These are phyloP conservation scores for Anseranas semipalmata DNA, from an alignment of 2,113 vertebrate genomes.

Conservation along the genomic window DNA sequence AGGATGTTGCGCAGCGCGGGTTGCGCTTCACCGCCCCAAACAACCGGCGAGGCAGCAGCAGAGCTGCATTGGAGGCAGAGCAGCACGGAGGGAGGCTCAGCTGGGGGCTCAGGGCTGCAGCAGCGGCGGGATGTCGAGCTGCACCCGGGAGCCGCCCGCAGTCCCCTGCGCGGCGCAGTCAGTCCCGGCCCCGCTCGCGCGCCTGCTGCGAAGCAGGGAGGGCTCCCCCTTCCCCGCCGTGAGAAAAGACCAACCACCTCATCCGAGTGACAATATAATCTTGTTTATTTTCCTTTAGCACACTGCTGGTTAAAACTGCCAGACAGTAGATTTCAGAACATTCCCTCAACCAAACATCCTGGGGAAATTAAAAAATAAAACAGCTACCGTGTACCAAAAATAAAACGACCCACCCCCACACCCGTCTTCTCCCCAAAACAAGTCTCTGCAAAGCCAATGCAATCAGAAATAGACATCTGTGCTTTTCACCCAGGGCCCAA, in stretches of 20 bases:
- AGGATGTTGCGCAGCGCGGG: not conserved
- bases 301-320: constrained; percentile 58
- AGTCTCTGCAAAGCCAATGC: constrained; percentile 22
- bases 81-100: not conserved
- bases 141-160: not conserved
- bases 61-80: not conserved
- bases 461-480: constrained; percentile 24
- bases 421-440: not conserved
- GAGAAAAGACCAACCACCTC: constrained; percentile 11
- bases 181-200: not conserved
- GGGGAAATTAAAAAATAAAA: constrained; percentile 50
- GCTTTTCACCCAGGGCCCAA: constrained; percentile 47
- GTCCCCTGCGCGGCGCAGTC: not conserved
- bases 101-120: not conserved
- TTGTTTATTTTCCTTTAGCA: constrained; percentile 63
- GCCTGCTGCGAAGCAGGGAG: rapidly evolving
- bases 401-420: constrained; percentile 42
- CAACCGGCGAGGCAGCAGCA: not conserved
- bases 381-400: constrained; percentile 42
- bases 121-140: not conserved
- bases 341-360: constrained; percentile 61
- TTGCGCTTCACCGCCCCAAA: not conserved
- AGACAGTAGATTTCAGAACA: constrained; percentile 51
- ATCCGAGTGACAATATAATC: constrained; percentile 61
- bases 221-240: not conserved